Base-by-base conservation (phyloP, 2,888 invertebrate genomes). In the Reticulitermes lucifugus region DNA sequence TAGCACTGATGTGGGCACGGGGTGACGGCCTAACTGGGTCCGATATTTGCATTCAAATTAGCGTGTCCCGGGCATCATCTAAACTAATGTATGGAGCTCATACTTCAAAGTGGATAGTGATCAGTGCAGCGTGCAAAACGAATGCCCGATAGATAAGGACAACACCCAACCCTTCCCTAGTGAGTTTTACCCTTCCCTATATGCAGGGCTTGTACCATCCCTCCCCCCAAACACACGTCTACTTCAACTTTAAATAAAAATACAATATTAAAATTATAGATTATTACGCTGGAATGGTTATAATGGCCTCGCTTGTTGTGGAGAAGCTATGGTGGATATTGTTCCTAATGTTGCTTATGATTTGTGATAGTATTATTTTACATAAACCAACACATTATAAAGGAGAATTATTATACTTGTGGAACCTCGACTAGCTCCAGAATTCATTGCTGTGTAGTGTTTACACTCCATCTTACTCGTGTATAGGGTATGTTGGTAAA, bases 21-120 rank as follows among this genome's bases (percentile, higher is more conserved):
- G 46, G 79, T 70, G 81, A 43, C 60, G 22, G 70, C 14, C 35
- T 60, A 59, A 35, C 55, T 29, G n/a, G 59, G 73, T 22, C 73
- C 85, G 85, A 83, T 83, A 86, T 86, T 86, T 86, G 86, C 86
- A 86, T 86, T 83, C 86, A 85, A 86, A 86, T 86, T 86, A 86
- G 86, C 86, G 83, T 77, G 82, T 35, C 79, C 83, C 25, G 25
- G 79, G 71, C 80, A 85, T 85, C 83, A 83, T 73, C 79, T 79
- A 80, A 85, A 85, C 77, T 85, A 84, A 85, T 85, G 85, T 85
- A 84, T 85, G 85, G 79, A 25, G 80, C 79, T 71, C 83, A 84
- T 85, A 85, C 85, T 85, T 85, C 85, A 85, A 85, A 85, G 85
- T 70, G 85, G 85, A 85, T 85, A 85, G 80, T 73, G 85, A 83